Evolutionary conservation across 2,888 invertebrate genomes (phyloP), one percentile per base, ranked within the genome.

Genomic region (Orchesellides sinensis): DNA sequence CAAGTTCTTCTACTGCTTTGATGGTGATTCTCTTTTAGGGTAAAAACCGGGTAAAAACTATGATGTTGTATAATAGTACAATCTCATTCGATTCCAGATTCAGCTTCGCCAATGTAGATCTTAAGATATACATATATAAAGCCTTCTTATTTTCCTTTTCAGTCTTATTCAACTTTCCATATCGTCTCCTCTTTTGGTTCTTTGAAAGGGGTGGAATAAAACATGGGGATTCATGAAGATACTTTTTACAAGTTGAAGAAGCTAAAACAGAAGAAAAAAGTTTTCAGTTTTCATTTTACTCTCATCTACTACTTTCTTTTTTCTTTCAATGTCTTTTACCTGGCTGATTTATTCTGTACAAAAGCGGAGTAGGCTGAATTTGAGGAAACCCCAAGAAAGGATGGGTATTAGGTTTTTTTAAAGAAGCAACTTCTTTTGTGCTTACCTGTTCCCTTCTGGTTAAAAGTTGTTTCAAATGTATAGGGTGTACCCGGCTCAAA

Each of bases 241-340:
- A 32, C 63, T 27, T 40, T 45, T 29, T 69, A 69, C 49, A 69
- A 69, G 56, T 56, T 74, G 52, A 65, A 52, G 52, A 52, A 52
- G 65, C 29, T 35, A 2, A 49, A 49, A 54, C 23, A 59, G 56
- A 74, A 63, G 14, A 74, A 54, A 27, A 52, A 75, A 75, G 74
- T 74, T 75, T 75, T 75, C 66, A 68, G 47, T 45, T 75, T 66
- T 75, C 65, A 68, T 75, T 66, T 75, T 56, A 56, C 66, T 68
- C 75, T 75, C 75, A 75, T 75, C 75, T 75, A 25, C 19, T 23
- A 49, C 54, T 23, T 68, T 68, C 25, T 77, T 59, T 17, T 27
- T 32, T 47, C 61, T 73, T 77, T 77, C 77, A 77, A 77, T 77
- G 77, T 56, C 56, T 77, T 68, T 63, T 73, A 63, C 73, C 73